Conservation (phyloP, 2,888 invertebrate genomes). For the Muscina levida region DNA sequence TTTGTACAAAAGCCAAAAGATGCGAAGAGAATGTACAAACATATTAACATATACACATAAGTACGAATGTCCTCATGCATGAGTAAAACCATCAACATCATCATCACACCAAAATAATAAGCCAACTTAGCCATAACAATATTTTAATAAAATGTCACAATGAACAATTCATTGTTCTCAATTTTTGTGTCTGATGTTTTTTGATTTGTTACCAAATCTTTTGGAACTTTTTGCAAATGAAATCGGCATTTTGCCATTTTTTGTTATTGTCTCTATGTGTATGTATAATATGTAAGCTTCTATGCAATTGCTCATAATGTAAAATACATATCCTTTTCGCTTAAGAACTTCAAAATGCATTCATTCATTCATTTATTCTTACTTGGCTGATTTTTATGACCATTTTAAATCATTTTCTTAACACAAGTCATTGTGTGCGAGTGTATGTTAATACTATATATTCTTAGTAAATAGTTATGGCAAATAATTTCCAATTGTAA, state of each 20-base stretch:
- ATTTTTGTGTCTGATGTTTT: too few species aligned
- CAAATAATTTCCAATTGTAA: constrained; percentile 51
- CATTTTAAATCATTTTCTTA: constrained; percentile 46
- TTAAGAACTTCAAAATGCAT: not conserved
- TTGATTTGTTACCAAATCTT: not conserved
- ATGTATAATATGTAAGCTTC: not conserved
- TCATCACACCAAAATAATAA: too few species aligned
- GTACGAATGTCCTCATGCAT: too few species aligned
- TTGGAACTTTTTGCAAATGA: not conserved
- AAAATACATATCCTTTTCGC: constrained; percentile 20
- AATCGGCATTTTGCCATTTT: constrained; percentile 60
- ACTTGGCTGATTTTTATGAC: constrained; percentile 14
- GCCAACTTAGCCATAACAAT: constrained; percentile 42
- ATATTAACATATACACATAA: constrained; percentile 45
- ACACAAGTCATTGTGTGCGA: too few species aligned
- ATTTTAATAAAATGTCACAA: constrained; percentile 60
- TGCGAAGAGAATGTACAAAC: constrained; percentile 29
- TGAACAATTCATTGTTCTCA: too few species aligned
- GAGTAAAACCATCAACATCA: too few species aligned
- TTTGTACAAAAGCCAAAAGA: too few species aligned
- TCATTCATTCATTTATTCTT: constrained; percentile 20
- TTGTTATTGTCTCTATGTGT: too few species aligned
- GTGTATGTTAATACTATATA: too few species aligned
- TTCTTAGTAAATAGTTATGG: too few species aligned
- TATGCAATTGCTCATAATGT: constrained; percentile 50